Conservation (phyloP, 1,140 invertebrate species). For the Hydropsyche tenuis region DNA sequence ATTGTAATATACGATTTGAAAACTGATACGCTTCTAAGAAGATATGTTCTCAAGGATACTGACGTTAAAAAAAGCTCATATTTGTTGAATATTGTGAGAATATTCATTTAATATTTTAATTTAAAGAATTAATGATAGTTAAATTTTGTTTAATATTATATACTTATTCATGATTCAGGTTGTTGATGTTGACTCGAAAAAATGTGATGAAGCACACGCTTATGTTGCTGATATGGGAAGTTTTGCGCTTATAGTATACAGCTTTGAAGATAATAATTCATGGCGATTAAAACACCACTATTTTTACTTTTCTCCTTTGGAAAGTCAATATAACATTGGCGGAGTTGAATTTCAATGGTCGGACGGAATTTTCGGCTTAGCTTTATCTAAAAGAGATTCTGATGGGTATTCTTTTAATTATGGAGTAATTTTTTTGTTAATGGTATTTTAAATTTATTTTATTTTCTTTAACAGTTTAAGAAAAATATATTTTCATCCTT, state of each 20-base stretch:
- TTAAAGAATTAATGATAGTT: background rate
- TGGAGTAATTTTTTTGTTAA: background rate
- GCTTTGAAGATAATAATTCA: slow-evolving; percentile 67
- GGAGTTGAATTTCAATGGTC: slow-evolving; percentile 73
- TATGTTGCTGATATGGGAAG: slow-evolving; percentile 71
- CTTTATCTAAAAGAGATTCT: slow-evolving; percentile 58
- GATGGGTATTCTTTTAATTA: slow-evolving; percentile 52
- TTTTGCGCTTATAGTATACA: slow-evolving; percentile 72
- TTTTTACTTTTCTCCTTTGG: slow-evolving; percentile 73
- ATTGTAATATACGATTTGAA: slow-evolving; percentile 59
- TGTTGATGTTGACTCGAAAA: slow-evolving; percentile 66
- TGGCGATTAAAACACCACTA: slow-evolving; percentile 73
- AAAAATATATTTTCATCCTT: slow-evolving; percentile 76
- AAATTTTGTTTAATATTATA: background rate
- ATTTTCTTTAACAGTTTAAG: slow-evolving; percentile 60
- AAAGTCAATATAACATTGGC: slow-evolving; percentile 68
- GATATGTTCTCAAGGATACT: slow-evolving; percentile 65
- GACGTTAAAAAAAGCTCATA: slow-evolving; percentile 58
- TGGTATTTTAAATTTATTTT: background rate
- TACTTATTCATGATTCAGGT: slow-evolving; percentile 50
- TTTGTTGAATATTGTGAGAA: slow-evolving; percentile 1
- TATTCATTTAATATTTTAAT: no score
- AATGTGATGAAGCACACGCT: slow-evolving; percentile 69
- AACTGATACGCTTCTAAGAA: slow-evolving; percentile 64
- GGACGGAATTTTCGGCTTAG: slow-evolving; percentile 70